Base-by-base conservation (phyloP, 2,888 invertebrate species). In the Eupsilia transversa region DNA sequence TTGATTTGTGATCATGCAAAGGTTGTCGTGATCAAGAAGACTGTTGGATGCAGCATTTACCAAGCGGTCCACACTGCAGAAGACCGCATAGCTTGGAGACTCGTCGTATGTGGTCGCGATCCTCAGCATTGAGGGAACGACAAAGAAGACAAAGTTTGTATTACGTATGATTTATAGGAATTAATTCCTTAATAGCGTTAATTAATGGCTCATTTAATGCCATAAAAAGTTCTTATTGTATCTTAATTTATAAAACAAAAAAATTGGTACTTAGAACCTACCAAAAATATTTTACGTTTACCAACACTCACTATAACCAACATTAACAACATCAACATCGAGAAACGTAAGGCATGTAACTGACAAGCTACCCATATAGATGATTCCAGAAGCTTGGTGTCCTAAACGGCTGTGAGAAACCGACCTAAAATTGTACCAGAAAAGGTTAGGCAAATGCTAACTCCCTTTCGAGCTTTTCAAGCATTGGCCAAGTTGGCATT, bases 401-500 rank as follows among this genome's bases (percentile, higher is more conserved):
- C 65, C 33, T 52, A 72, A 66, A 60, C 12, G 46, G 9, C 27
- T 30, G 4, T 49, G 35, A 59, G 41, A n/a, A 59, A 67, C 33
- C 17, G 2, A 38, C 72, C 79, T 65, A 74, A 74, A 83, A 79
- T 56, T 79, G 54, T 69, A 69, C 59, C 52, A 68, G 68, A 68
- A 87, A 89, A 91, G 89, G 89, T 90, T 84, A 87, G 72, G n/a
- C 67, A 84, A 84, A 84, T 84, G 86, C 75, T 80, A 80, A 78
- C 78, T 76, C 80, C 81, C 83, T 76, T 79, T 77, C 41, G 68
- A 73, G 65, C 72, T 43, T 57, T 79, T 54, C 75, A 86, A 89
- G 86, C 83, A 92, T 90, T 66, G 14, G 35, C 10, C 7, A 43
- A 43, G n/a, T 91, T 93, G 93, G 89, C 92, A 93, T 93, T 93